A percentile compares a stretch with the other conserved stretches of the same genome.
phyloP scores from a whole-genome alignment of 2,888 invertebrate genomes.

The Zhengitettix transpicula region DNA sequence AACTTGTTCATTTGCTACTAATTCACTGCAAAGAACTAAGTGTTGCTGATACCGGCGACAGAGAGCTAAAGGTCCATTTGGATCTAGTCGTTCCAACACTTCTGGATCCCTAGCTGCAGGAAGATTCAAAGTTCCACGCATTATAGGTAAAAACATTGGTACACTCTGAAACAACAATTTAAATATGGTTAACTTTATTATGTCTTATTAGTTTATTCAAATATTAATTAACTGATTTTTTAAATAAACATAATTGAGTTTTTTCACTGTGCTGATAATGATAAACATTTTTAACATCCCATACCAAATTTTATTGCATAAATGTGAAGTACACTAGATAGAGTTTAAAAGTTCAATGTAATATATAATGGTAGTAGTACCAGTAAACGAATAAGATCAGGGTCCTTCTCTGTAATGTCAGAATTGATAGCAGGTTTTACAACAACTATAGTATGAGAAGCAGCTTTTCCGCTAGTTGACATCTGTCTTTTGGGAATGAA shows the following conservation, averaged over 20 bases:
- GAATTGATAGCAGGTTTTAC: constrained; percentile 48
- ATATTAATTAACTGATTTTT: not conserved
- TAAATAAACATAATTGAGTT: not conserved
- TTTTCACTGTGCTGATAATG: not conserved
- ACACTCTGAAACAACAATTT: constrained; percentile 40
- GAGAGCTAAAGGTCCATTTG: constrained; percentile 52
- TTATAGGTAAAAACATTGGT: constrained; percentile 84
- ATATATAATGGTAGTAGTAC: constrained; percentile 21
- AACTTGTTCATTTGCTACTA: constrained; percentile 65
- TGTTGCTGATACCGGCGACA: constrained; percentile 73
- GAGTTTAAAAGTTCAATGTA: too few species aligned
- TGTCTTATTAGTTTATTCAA: not conserved
- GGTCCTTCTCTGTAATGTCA: constrained; percentile 50
- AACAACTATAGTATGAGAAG: constrained; percentile 63
- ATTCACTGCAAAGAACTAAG: constrained; percentile 63
- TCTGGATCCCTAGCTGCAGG: constrained; percentile 77
- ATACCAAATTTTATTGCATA: too few species aligned
- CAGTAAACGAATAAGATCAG: constrained; percentile 53
- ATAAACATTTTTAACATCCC: too few species aligned
- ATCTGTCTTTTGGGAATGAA: constrained; percentile 17
- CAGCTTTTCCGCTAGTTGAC: constrained; percentile 13
- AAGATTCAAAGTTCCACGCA: constrained; percentile 71
- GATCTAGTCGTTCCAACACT: constrained; percentile 59
- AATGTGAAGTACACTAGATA: too few species aligned
- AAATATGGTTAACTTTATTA: not conserved